Conservation (phyloP, 2,888 invertebrate species). For the Carabus problematicus region DNA sequence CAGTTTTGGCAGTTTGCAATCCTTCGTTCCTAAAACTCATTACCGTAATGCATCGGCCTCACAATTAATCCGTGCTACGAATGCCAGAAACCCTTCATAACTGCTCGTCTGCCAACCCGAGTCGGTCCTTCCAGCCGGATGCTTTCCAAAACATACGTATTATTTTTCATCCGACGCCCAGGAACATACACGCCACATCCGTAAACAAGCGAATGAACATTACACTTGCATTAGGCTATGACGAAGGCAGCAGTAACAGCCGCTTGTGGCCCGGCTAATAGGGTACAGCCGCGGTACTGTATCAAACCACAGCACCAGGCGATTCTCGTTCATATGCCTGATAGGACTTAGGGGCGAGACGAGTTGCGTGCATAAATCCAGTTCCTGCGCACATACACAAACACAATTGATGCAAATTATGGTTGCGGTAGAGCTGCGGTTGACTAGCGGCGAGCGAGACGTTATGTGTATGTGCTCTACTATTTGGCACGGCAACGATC, state of each 20-base stretch:
- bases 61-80: no score
- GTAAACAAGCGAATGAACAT: not conserved
- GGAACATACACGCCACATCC: no score
- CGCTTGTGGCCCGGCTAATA: not conserved
- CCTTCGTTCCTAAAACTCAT: no score
- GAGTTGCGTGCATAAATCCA: not conserved
- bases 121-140: no score
- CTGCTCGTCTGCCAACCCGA: no score
- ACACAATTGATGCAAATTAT: conserved; percentile 31
- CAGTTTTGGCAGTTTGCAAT: no score
- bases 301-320: not conserved
- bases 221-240: conserved; percentile 6
- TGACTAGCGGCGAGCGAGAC: not conserved
- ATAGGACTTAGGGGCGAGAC: not conserved
- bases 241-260: not conserved
- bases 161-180: no score
- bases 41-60: no score
- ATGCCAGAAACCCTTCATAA: no score
- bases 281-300: not conserved
- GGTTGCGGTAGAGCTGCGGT: not conserved
- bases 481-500: conserved; percentile 16
- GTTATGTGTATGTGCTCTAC: conserved; percentile 4
- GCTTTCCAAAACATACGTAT: no score
- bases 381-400: not conserved
- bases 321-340: not conserved